Evolutionary conservation across 2,113 vertebrate genomes (phyloP), one percentile per base, ranked within the genome.

Genomic region (Pica pica): DNA sequence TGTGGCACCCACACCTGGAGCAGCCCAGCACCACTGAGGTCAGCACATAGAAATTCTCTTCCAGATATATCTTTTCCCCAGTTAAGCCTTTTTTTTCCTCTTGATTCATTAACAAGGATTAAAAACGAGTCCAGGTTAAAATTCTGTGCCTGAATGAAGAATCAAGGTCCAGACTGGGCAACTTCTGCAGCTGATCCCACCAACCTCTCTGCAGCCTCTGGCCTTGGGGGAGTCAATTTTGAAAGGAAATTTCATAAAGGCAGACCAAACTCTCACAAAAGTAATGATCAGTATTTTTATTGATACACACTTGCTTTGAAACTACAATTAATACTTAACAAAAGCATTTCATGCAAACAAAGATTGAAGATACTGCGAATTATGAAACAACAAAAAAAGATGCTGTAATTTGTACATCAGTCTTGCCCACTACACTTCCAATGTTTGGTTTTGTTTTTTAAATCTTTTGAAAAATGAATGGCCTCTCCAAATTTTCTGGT

Each of bases 341-440:
- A 96, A 97, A 97, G 97, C 97, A 63, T 81, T 49, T 91, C 98
- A 98, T 98, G 98, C 98, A 97, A 98, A 97, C 92, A 53, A 91
- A 95, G 97, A 75, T 26, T 42, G 95, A 95, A 94, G 89, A 60
- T 90, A 87, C 2, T 46, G 93, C 1, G 33, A 83, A 65, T 50
- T 42, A 65, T 92, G 49, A 18, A 63, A 59, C 39, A 44, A 55
- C 63, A 52, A 70, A 80, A 46, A 86, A 60, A n/a, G 13, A 50
- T 50, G 96, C 96, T 74, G 88, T 57, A 61, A 90, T 95, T 85
- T 91, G 67, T 80, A 96, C 96, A 91, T 73, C 97, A 82, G 39
- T 91, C 79, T 91, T 74, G 78, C 86, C 94, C 70, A 37, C 78
- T 10, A 10, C 15, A 44, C 46, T 87, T 81, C 80, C 95, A 63